Evolutionary conservation across 2,797 vertebrate species (phyloP).

Genomic region (Microctenopoma steveboyesi): DNA sequence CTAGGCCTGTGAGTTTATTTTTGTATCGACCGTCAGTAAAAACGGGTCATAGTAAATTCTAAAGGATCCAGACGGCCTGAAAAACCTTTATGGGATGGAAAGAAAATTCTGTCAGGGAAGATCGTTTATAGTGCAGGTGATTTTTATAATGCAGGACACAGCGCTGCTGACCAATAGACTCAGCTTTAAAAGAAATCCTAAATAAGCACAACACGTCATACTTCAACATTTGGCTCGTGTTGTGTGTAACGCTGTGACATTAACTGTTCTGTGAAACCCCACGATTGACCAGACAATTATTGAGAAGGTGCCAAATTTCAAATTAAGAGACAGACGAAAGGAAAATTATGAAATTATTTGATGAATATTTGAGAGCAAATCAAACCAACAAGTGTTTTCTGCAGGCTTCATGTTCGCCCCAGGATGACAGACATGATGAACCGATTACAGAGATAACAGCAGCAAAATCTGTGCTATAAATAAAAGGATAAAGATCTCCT

Average conservation of each 20-base stretch:
- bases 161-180: neutral
- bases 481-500: too few species aligned
- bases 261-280: neutral
- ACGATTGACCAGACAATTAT: neutral
- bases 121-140: neutral
- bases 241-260: neutral
- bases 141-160: neutral
- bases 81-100: neutral
- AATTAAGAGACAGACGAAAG: neutral
- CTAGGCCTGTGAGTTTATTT: neutral
- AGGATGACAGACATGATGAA: neutral
- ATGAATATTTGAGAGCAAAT: constrained; percentile 2
- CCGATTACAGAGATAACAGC: neutral
- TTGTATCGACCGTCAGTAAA: neutral
- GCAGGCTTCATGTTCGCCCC: neutral
- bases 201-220: neutral
- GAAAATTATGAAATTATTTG: neutral
- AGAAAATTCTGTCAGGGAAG: neutral
- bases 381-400: constrained; percentile 29
- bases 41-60: neutral
- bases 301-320: neutral
- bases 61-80: neutral
- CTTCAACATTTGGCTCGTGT: neutral
- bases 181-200: neutral
- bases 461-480: too few species aligned